Conservation (phyloP, 53 echinoderm and acorn worm species). For the Paracentrotus lividus region DNA sequence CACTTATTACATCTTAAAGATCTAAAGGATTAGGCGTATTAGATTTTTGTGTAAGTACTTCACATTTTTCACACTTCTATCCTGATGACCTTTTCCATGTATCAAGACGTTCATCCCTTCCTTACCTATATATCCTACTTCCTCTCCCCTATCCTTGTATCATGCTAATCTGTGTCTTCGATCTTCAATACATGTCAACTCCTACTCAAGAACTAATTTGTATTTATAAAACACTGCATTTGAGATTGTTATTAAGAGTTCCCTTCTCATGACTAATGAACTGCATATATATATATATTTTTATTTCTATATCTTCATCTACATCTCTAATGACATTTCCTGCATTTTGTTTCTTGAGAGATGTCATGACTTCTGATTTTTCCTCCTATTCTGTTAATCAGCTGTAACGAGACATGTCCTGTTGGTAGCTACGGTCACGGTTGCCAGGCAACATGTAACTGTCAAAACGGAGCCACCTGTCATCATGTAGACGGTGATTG, state of each 20-base stretch:
- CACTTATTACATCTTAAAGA: background rate
- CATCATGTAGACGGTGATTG: slow-evolving; percentile 68
- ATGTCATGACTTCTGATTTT: slow-evolving; percentile 28
- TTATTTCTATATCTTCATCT: background rate
- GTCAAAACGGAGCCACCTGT: slow-evolving; percentile 71
- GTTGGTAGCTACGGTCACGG: slow-evolving; percentile 69
- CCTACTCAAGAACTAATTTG: slow-evolving; percentile 12
- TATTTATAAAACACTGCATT: slow-evolving; percentile 16
- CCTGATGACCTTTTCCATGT: background rate
- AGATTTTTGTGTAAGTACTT: background rate
- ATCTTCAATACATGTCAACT: slow-evolving; percentile 49
- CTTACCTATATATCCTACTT: slow-evolving; percentile 37
- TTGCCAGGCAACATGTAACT: slow-evolving; percentile 72
- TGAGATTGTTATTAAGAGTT: background rate
- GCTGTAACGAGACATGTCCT: slow-evolving; percentile 77
- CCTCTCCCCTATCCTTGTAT: slow-evolving; percentile 33
- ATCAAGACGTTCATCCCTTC: slow-evolving; percentile 48
- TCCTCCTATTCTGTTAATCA: slow-evolving; percentile 40
- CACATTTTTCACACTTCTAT: slow-evolving; percentile 11
- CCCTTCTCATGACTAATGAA: background rate
- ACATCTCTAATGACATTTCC: slow-evolving; percentile 38
- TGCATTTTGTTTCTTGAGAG: background rate
- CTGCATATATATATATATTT: background rate
- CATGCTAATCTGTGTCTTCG: slow-evolving; percentile 15
- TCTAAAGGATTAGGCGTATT: background rate